Conservation (phyloP, 2,113 vertebrate species). For the Sinocyclocheilus rhinocerous region DNA sequence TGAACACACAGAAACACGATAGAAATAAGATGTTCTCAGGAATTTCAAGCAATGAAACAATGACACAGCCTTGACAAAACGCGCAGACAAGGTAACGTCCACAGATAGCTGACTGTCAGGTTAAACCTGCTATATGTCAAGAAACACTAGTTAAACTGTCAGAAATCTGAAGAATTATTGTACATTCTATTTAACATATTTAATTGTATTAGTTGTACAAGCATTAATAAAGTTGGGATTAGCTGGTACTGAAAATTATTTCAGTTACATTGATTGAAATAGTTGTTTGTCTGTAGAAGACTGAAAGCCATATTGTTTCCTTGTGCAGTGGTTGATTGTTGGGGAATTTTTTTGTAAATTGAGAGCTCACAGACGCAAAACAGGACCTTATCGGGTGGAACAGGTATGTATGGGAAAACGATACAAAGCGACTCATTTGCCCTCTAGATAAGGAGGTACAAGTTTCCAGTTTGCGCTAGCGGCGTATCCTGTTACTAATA, state of each 20-base stretch:
- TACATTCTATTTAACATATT: constrained; percentile 29
- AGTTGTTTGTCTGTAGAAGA: constrained; percentile 17
- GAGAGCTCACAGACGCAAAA: constrained; percentile 62
- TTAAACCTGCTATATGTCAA: neutral
- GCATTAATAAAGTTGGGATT: constrained; percentile 40
- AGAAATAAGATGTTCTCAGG: neutral
- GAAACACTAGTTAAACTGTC: neutral
- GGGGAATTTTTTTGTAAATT: constrained; percentile 69
- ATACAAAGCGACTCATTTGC: constrained; percentile 75
- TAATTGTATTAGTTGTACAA: constrained; percentile 49
- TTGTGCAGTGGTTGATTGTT: constrained; percentile 57
- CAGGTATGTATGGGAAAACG: constrained; percentile 79
- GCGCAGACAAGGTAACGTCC: neutral
- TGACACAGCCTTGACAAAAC: neutral
- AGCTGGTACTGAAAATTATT: constrained; percentile 41
- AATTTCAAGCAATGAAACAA: neutral
- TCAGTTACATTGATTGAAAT: constrained; percentile 44
- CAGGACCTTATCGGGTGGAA: constrained; percentile 71
- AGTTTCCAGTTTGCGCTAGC: constrained; percentile 78
- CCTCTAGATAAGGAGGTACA: constrained; percentile 82
- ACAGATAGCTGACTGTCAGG: neutral
- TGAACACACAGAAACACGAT: neutral
- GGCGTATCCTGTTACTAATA: constrained; percentile 89
- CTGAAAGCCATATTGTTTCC: constrained; percentile 25
- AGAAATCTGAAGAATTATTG: constrained; percentile 14